These are phyloP conservation scores for Linurgus olivaceus DNA, from an alignment of 2,797 vertebrate species.

Conservation along the genomic window DNA sequence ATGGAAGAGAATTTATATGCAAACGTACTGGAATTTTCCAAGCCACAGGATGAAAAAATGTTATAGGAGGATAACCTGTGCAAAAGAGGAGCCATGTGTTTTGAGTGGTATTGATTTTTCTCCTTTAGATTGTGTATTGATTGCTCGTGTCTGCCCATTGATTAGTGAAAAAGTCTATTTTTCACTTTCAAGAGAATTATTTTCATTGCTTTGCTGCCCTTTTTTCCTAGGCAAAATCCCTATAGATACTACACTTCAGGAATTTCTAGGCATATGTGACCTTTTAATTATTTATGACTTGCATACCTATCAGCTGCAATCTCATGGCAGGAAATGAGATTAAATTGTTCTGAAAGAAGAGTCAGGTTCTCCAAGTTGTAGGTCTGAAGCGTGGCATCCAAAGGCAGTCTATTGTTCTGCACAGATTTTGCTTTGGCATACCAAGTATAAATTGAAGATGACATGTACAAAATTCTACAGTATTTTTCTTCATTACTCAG, in stretches of 20 bases:
- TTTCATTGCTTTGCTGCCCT: conserved; percentile 4
- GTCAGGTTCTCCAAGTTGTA: background rate
- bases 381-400: background rate
- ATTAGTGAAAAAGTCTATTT: conserved; percentile 13
- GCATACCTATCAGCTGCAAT: background rate
- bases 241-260: background rate
- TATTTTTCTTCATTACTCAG: background rate
- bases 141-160: background rate
- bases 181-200: background rate
- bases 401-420: background rate
- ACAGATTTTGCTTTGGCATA: background rate
- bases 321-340: background rate
- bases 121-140: conserved; percentile 28
- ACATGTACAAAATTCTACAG: background rate
- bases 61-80: background rate
- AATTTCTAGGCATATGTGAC: background rate
- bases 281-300: conserved; percentile 19
- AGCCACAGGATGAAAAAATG: background rate
- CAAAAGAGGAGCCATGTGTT: background rate
- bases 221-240: conserved; percentile 12
- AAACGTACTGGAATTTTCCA: background rate
- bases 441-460: background rate
- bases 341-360: background rate
- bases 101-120: conserved; percentile 3
- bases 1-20: background rate